phyloP scores from a whole-genome alignment of 2,797 vertebrate species.

The Pangasius mekongensis region DNA sequence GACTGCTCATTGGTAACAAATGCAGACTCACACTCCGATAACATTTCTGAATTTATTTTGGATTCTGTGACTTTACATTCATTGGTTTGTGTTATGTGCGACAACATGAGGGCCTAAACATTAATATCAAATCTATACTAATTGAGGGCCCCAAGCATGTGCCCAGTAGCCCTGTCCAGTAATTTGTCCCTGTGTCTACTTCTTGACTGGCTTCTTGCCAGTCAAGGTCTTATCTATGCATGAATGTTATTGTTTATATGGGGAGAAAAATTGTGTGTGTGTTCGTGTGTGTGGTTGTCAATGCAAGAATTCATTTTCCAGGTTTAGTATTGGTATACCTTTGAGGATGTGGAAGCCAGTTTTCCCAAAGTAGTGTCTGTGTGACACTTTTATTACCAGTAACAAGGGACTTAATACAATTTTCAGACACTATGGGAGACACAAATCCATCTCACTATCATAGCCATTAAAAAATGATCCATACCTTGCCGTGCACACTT shows the following conservation, averaged over 20 bases:
- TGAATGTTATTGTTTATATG: not conserved
- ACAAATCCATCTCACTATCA: constrained; percentile 41
- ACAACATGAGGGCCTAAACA: not conserved
- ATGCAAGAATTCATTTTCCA: not conserved
- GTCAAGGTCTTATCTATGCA: not conserved
- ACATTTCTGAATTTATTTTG: not conserved
- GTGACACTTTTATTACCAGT: constrained; percentile 40
- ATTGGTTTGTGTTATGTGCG: not conserved
- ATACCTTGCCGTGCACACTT: constrained; percentile 19
- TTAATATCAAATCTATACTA: not conserved
- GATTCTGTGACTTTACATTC: not conserved
- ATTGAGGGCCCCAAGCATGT: not conserved
- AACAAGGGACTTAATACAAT: constrained; percentile 48
- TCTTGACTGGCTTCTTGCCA: not conserved
- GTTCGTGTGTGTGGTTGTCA: not conserved
- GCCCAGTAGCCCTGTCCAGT: not conserved
- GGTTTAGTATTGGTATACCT: constrained; percentile 38
- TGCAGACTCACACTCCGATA: not conserved
- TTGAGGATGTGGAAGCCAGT: constrained; percentile 13
- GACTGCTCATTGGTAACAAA: not conserved
- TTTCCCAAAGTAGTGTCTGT: constrained; percentile 30
- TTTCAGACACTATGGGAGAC: constrained; percentile 38
- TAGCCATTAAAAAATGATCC: constrained; percentile 29
- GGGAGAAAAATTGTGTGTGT: not conserved
- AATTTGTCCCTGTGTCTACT: not conserved